A percentile compares a stretch with the other conserved stretches of the same genome.
Conservation (phyloP, 2,888 invertebrate species). For the Synanthedon myopaeformis region DNA sequence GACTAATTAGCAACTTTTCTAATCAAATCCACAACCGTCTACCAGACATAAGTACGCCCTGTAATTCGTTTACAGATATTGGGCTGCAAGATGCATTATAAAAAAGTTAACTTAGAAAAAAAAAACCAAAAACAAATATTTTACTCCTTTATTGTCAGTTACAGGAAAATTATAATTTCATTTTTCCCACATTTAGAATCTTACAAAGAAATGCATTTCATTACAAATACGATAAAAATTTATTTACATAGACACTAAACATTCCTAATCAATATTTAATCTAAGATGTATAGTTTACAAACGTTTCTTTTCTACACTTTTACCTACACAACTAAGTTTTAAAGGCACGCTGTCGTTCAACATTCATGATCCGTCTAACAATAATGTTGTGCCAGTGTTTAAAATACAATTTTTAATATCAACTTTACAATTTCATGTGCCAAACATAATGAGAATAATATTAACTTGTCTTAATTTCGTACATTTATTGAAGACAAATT, state of each 20-base stretch:
- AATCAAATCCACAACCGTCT: no score
- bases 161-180: conserved; percentile 60
- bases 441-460: background rate
- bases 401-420: background rate
- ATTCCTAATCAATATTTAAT: conserved; percentile 19
- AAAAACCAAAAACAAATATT: conserved; percentile 21
- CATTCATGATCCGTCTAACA: conserved; percentile 1
- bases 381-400: conserved; percentile 13
- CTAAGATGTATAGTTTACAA: conserved; percentile 46
- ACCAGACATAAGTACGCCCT: no score
- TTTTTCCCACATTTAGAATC: conserved; percentile 55
- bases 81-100: no score
- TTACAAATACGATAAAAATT: conserved; percentile 60
- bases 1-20: no score
- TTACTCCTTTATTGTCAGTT: conserved; percentile 68
- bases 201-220: conserved; percentile 66
- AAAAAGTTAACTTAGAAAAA: conserved; percentile 1
- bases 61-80: no score
- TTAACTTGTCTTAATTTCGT: no score
- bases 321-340: conserved; percentile 23
- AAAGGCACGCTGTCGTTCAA: conserved; percentile 40
- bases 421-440: background rate
- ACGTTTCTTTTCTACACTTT: no score
- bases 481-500: no score
- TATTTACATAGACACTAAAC: conserved; percentile 50